phyloP scores from a whole-genome alignment of 2,113 vertebrate species.

The Rhea americana region DNA sequence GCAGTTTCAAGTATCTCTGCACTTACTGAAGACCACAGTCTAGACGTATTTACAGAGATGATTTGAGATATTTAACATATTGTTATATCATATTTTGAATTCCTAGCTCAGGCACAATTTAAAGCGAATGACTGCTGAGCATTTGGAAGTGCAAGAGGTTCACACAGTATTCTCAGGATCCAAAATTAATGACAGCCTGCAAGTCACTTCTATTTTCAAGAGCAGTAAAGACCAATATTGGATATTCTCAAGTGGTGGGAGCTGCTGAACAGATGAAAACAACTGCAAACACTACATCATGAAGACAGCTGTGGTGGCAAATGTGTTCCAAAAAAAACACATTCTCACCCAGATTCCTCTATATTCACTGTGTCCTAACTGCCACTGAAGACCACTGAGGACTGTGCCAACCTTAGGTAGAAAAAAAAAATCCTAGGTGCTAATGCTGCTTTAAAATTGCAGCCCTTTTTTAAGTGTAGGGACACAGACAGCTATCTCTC shows the following conservation, averaged over 20 bases:
- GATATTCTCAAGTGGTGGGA: background rate
- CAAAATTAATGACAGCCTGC: constrained; percentile 36
- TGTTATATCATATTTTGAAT: background rate
- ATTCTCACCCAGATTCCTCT: background rate
- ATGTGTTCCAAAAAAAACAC: background rate
- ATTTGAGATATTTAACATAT: constrained; percentile 22
- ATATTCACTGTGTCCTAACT: background rate
- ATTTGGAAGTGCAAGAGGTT: constrained; percentile 15
- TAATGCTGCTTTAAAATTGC: background rate
- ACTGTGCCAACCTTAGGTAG: background rate
- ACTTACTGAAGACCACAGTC: constrained; percentile 35
- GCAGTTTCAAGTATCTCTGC: constrained; percentile 26
- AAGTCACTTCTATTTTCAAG: constrained; percentile 8
- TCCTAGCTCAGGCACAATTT: constrained; percentile 16
- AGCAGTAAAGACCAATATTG: constrained; percentile 7
- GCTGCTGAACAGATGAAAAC: constrained; percentile 8
- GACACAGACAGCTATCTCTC: background rate
- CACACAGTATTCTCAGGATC: background rate
- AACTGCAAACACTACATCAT: background rate
- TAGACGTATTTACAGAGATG: constrained; percentile 12
- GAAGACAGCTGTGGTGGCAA: background rate
- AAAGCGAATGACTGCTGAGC: constrained; percentile 17
- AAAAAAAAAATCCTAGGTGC: background rate
- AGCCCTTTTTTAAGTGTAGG: background rate
- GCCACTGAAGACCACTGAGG: background rate